Percentiles rank a stretch among this genome's conserved stretches.
Evolutionary conservation across 2,797 vertebrate species (phyloP).

Genomic region (Chiloscyllium punctatum): DNA sequence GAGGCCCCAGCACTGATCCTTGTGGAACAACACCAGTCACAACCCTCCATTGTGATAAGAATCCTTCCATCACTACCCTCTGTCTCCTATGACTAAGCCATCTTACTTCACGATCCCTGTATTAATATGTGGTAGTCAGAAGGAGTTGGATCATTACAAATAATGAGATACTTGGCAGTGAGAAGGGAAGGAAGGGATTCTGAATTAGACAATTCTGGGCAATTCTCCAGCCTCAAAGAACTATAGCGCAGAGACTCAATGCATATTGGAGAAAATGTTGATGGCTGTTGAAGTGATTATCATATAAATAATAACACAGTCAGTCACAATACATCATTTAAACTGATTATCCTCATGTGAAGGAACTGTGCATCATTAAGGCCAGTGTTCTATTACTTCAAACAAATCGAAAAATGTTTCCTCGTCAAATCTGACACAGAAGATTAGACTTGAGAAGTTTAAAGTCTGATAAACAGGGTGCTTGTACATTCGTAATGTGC

Average conservation of each 20-base stretch:
- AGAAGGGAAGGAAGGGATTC: not conserved
- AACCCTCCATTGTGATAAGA: too few relatives aligned
- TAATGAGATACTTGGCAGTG: not conserved
- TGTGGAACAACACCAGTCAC: too few relatives aligned
- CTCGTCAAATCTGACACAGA: not conserved
- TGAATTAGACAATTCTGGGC: not conserved
- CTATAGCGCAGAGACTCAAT: not conserved
- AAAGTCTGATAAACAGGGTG: not conserved
- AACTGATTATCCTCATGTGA: not conserved
- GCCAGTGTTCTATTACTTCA: not conserved
- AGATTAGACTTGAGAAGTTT: not conserved
- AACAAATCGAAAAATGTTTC: not conserved
- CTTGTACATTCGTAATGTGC: not conserved
- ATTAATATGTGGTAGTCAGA: not conserved
- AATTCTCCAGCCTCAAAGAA: not conserved
- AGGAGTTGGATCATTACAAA: not conserved
- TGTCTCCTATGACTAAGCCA: too few relatives aligned
- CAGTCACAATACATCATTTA: not conserved
- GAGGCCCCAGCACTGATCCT: too few relatives aligned
- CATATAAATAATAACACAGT: not conserved
- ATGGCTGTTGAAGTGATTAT: not conserved
- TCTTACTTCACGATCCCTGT: not conserved
- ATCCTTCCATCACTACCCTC: too few relatives aligned
- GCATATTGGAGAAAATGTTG: not conserved
- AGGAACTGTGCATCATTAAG: not conserved